Evolutionary conservation across 2,888 invertebrate genomes (phyloP).

Genomic region (Malachius bipustulatus): DNA sequence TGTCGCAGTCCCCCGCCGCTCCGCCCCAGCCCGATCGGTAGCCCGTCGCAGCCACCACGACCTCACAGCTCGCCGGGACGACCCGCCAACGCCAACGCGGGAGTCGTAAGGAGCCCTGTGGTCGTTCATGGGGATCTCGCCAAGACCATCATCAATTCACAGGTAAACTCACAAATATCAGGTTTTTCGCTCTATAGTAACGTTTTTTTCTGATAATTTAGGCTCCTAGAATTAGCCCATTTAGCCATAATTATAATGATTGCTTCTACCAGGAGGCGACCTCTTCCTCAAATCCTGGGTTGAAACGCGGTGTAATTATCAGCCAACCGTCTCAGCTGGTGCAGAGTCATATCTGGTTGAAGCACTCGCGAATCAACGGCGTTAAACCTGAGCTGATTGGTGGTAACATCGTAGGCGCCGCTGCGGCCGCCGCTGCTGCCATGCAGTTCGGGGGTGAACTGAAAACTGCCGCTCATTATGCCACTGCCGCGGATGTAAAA

Average conservation of each 20-base stretch:
- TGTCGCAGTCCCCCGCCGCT: constrained; percentile 34
- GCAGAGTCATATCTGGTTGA: constrained; percentile 32
- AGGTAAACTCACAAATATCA: too few species aligned
- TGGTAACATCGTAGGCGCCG: constrained; percentile 34
- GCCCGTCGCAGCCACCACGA: constrained; percentile 33
- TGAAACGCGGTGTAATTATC: constrained; percentile 30
- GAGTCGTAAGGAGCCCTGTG: too few species aligned
- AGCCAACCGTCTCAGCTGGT: constrained; percentile 26
- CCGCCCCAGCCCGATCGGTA: constrained; percentile 30
- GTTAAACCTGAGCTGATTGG: constrained; percentile 70
- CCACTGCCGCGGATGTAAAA: constrained; percentile 27
- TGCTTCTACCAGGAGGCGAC: constrained; percentile 24
- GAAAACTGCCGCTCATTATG: constrained; percentile 34
- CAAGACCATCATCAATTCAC: background rate
- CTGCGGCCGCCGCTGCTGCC: constrained; percentile 9
- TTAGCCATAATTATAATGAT: constrained; percentile 5
- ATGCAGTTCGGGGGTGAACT: constrained; percentile 20
- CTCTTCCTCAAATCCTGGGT: constrained; percentile 17
- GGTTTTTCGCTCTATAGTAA: too few species aligned
- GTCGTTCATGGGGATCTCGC: constrained; percentile 27
- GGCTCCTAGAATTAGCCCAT: constrained; percentile 8
- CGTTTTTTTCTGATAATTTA: too few species aligned
- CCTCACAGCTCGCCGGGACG: constrained; percentile 37
- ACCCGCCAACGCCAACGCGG: constrained; percentile 31
- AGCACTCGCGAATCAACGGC: constrained; percentile 56